Evolutionary conservation across 2,113 vertebrate species (phyloP).

Genomic region (Chlorocebus sabaeus): DNA sequence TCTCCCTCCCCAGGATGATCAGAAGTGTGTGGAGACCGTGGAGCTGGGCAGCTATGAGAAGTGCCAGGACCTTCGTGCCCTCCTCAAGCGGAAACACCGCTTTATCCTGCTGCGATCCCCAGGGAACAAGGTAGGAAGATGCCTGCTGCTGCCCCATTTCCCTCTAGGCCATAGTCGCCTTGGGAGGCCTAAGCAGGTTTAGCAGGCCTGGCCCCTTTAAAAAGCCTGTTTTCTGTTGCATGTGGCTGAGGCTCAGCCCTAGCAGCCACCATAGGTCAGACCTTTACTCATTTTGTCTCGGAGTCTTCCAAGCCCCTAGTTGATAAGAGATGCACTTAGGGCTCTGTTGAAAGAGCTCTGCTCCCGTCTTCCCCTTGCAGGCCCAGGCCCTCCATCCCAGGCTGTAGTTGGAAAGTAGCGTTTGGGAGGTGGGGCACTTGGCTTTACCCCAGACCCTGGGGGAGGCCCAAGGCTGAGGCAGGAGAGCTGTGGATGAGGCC

Average conservation of each 20-base stretch:
- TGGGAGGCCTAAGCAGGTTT: neutral
- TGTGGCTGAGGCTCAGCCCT: neutral
- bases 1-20: constrained; percentile 86
- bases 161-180: neutral
- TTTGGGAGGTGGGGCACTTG: neutral
- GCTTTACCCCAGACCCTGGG: neutral
- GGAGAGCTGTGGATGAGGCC: neutral
- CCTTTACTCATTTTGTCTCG: neutral
- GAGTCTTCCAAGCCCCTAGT: neutral
- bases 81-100: constrained; percentile 91
- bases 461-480: neutral
- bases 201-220: neutral
- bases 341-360: neutral
- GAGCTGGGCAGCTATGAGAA: constrained; percentile 94
- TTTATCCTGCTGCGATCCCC: constrained; percentile 90
- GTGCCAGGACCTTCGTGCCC: constrained; percentile 92
- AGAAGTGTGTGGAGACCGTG: constrained; percentile 92
- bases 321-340: neutral
- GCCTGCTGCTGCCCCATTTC: neutral
- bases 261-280: neutral
- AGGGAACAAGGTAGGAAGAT: constrained; percentile 91
- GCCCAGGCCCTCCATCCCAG: neutral
- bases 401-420: neutral
- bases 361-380: neutral
- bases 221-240: neutral